Evolutionary conservation across 2,888 invertebrate species (phyloP).

Genomic region (Cylloceria caligata): DNA sequence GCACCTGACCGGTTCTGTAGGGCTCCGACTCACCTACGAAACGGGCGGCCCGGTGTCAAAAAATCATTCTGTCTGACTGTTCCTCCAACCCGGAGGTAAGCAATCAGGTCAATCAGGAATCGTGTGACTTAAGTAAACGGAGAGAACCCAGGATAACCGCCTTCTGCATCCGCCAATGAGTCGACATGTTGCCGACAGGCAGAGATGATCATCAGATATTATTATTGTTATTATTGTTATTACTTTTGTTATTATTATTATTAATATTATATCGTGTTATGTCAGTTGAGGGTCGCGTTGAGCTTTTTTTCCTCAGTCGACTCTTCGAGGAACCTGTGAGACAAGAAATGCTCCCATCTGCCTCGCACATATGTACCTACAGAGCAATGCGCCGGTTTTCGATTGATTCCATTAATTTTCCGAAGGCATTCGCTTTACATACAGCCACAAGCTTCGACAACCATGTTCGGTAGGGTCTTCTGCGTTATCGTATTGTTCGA

Average conservation of each 20-base stretch:
- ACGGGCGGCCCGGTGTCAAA: no score
- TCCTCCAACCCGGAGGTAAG: no score
- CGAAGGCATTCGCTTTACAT: slow-evolving; percentile 87
- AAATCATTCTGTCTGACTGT: no score
- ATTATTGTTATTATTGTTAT: slow-evolving; percentile 16
- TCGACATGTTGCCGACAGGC: no score
- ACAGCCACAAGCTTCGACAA: slow-evolving; percentile 96
- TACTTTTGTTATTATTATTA: no score
- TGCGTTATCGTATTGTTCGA: slow-evolving; percentile 92
- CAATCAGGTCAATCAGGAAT: no score
- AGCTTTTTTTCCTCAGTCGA: slow-evolving; percentile 18
- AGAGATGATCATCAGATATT: no score
- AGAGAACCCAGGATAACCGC: no score
- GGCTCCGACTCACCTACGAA: no score
- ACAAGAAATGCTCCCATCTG: slow-evolving; percentile 6
- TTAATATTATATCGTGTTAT: slow-evolving; percentile 22
- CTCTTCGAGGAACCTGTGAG: slow-evolving; percentile 20
- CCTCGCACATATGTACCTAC: slow-evolving; percentile 12
- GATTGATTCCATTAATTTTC: not conserved
- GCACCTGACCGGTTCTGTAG: no score
- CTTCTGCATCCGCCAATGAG: no score
- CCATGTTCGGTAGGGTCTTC: slow-evolving; percentile 94
- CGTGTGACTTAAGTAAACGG: no score
- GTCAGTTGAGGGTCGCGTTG: slow-evolving; percentile 12
- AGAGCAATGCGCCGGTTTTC: not conserved